Conservation (phyloP, 2,797 vertebrate genomes). For the Prunella strophiata region DNA sequence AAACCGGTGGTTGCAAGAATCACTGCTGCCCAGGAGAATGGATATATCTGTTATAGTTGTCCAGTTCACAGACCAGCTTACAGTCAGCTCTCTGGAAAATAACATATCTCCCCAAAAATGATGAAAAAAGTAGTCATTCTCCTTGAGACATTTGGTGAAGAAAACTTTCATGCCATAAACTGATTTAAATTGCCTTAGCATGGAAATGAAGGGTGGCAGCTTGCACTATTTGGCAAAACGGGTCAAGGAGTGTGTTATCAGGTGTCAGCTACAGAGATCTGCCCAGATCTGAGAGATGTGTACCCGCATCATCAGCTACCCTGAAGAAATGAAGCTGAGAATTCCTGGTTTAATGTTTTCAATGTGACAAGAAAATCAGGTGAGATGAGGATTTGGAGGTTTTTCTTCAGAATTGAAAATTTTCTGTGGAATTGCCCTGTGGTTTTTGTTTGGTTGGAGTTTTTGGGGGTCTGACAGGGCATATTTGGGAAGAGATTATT, state of each 20-base stretch:
- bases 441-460: background rate
- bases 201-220: background rate
- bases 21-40: accelerated
- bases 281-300: background rate
- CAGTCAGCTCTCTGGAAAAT: background rate
- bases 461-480: accelerated
- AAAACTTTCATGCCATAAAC: background rate
- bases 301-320: too few species aligned
- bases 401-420: background rate
- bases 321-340: background rate
- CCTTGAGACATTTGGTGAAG: background rate
- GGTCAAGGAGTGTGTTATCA: background rate
- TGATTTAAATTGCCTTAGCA: background rate
- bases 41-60: background rate
- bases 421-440: background rate
- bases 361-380: background rate
- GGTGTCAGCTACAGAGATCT: background rate
- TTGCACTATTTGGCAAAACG: background rate
- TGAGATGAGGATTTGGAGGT: background rate
- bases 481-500: background rate
- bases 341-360: background rate
- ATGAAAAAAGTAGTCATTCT: background rate
- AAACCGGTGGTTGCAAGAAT: background rate
- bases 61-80: background rate
- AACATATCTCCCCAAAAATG: background rate